Conservation (phyloP, 2,797 vertebrate genomes). For the Fistularia tabacaria region DNA sequence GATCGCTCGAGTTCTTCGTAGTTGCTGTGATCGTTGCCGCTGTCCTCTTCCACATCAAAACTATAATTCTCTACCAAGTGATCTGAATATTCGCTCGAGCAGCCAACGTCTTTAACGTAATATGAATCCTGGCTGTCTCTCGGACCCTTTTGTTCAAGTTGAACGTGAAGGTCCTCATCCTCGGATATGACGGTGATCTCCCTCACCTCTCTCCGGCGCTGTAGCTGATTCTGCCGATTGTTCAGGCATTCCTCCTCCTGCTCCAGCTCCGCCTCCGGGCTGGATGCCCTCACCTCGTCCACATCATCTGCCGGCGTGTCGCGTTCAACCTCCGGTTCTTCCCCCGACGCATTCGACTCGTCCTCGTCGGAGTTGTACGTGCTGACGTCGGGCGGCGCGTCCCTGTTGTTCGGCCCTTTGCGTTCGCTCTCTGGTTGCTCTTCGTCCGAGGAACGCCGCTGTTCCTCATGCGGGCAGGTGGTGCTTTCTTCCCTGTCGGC, state of each 20-base stretch:
- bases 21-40: constrained; percentile 56
- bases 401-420: constrained; percentile 4
- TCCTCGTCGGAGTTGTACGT: constrained; percentile 25
- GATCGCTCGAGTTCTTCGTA: constrained; percentile 40
- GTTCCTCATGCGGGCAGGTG: constrained; percentile 12
- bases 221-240: neutral
- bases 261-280: constrained; percentile 27
- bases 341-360: constrained; percentile 29
- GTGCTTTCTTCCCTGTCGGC: constrained; percentile 7
- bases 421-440: constrained; percentile 8
- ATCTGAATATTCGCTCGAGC: constrained; percentile 13
- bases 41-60: constrained; percentile 41
- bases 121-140: constrained; percentile 12
- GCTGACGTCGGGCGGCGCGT: constrained; percentile 19
- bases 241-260: no score
- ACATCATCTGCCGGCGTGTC: constrained; percentile 5
- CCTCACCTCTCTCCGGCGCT: constrained; percentile 27
- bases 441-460: constrained; percentile 15
- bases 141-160: neutral
- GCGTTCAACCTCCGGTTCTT: constrained; percentile 13
- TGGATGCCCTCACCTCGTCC: constrained; percentile 40
- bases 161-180: constrained; percentile 13
- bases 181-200: constrained; percentile 26
- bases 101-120: constrained; percentile 1
- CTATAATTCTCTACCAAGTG: constrained; percentile 10